Evolutionary conservation across 64 coral and sea anemone genomes (phyloP), one percentile per base, ranked within the genome.

Genomic region (Cladopsammia gracilis): DNA sequence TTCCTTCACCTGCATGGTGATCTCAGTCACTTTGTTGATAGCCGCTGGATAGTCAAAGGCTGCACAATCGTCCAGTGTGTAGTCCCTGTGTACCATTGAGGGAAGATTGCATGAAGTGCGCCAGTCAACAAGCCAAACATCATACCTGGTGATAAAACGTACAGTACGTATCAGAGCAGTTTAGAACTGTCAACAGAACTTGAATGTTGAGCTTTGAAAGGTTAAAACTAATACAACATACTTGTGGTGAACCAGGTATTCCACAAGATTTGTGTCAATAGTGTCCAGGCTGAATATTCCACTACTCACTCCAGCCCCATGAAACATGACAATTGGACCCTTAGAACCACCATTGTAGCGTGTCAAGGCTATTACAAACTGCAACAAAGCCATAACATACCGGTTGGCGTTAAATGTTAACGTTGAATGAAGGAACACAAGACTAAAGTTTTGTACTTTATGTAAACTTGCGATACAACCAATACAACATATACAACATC

Each of bases 81-180:
- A 85, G 5, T 76, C 43, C 67, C 53, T 15, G 18, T 64, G 25
- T 16, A 64, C 68, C 20, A 48, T 42, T 11, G 34, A 85, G 4
- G 79, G 80, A 5, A 92, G 90, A 34, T 86, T 48, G 46, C 79
- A 85, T 50, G 90, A 92, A 20, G 53, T 25, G 15, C 90, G 79
- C 90, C 81, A 92, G 42, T 92, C 90, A 20, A 86, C 79, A 47
- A 92, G 71, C 90, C 90, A 92, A 7, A 92, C 90, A 60, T 92
- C 90, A 84, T 92, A 92, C 23, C 80, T 86, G 4, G 45, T 22
- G 10, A 54, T 1, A n/a, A 54, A 54, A 11, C 52, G 52, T 54
- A 11, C 6, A 8, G 52, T 11, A 54, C 52, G 52, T 54, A 11
- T 34, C 52, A 54, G 52, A 54, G 52, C 0, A 0, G 52, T 54